Evolutionary conservation across 2,888 invertebrate species (phyloP), one percentile per base, ranked within the genome.

Genomic region (Atethmia centrago): DNA sequence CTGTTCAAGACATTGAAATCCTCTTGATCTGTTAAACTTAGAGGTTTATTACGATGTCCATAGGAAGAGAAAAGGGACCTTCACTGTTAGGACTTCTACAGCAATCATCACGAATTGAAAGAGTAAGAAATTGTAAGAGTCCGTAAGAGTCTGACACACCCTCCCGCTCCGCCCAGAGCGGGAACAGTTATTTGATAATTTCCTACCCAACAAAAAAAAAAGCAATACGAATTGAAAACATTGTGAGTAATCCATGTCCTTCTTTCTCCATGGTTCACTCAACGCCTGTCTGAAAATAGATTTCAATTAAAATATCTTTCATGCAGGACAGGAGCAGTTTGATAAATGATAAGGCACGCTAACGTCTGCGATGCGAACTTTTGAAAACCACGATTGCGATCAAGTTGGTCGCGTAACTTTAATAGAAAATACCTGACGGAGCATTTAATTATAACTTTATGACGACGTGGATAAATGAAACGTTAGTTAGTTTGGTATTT

Each of bases 281-380:
- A 68, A 47, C 68, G 72, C 51, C 68, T 59, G 67, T 66, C 85
- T 86, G 74, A 74, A 82, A 86, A 82, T 80, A 84, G 83, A 85
- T 85, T 85, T 61, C 83, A 81, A 86, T 86, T 86, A 86, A 86
- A 86, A 81, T 86, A 78, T 85, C 77, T 80, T 75, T 73, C 76
- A 69, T 71, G 69, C 80, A 79, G 73, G 68, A 85, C 73, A 66
- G 74, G 67, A 67, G 74, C 51, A 83, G 69, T 81, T 79, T 85
- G 80, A 86, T 87, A 82, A 85, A 87, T 80, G 85, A 87, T 86
- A 86, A 83, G 79, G 76, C 85, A 82, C 78, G 86, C 63, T 75
- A 83, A 80, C 78, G 77, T 77, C 80, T 72, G 73, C 67, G 64
- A 61, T 76, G 81, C 76, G 55, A 87, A 86, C 73, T 84, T 84